Percentiles rank a stretch among this genome's conserved stretches.
Conservation (phyloP, 1,140 invertebrate species). For the Neodiprion virginianus region DNA sequence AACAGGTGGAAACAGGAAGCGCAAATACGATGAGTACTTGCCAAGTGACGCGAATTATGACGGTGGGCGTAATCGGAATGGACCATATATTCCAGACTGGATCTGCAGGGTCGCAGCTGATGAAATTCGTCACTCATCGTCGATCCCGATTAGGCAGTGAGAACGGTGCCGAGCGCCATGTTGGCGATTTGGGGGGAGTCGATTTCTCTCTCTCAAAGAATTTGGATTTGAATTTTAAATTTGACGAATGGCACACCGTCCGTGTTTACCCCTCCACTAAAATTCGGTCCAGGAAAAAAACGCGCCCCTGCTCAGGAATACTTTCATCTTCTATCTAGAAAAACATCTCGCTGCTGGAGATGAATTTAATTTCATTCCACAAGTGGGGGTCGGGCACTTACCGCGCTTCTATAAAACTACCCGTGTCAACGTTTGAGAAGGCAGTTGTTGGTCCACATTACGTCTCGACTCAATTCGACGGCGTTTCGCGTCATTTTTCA, state of each 20-base stretch:
- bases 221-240: not conserved
- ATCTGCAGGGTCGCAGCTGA: not conserved
- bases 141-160: not conserved
- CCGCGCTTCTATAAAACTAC: not conserved
- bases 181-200: not conserved
- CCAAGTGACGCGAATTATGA: constrained; percentile 23
- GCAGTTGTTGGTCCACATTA: not conserved
- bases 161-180: not conserved
- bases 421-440: not conserved
- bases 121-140: not conserved
- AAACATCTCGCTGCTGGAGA: not conserved
- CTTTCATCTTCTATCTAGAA: not conserved
- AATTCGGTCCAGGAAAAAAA: not conserved
- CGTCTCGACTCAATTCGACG: no score
- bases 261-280: no score
- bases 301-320: not conserved
- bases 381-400: not conserved
- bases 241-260: no score
- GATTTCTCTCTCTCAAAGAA: not conserved
- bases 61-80: not conserved
- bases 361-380: not conserved
- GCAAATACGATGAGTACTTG: constrained; percentile 15
- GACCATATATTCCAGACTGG: constrained; percentile 2
- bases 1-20: constrained; percentile 27
- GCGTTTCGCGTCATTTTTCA: no score